phyloP scores from a whole-genome alignment of 2,113 vertebrate species.

The Nycticorax nycticorax region DNA sequence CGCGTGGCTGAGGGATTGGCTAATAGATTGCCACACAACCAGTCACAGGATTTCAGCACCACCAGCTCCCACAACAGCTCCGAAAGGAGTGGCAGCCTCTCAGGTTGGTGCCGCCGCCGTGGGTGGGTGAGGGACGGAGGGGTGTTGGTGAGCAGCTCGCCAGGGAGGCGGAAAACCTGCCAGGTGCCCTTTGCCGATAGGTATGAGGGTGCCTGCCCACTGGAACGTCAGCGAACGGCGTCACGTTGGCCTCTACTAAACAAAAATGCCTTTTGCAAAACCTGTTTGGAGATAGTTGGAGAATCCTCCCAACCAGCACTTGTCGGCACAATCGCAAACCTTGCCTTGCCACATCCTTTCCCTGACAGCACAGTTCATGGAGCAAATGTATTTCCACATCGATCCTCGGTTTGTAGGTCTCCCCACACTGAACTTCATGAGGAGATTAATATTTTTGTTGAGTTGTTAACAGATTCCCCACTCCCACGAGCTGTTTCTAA shows the following conservation, averaged over 20 bases:
- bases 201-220: background rate
- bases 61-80: conserved; percentile 99
- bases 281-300: background rate
- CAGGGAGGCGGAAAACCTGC: background rate
- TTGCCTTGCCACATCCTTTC: background rate
- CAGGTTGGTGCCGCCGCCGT: conserved; percentile 91
- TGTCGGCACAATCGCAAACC: background rate
- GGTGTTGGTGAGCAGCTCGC: conserved; percentile 54
- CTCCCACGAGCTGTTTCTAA: background rate
- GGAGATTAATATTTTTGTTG: background rate
- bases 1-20: conserved; percentile 99
- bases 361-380: background rate
- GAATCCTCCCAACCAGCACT: background rate
- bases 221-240: background rate
- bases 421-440: background rate
- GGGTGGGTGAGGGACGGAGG: conserved; percentile 72
- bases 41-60: conserved; percentile 99
- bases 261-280: background rate
- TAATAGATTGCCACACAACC: conserved; percentile 99
- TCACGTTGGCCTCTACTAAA: background rate
- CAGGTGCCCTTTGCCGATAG: background rate
- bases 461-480: background rate
- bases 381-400: background rate
- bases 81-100: conserved; percentile 99
- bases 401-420: background rate